Evolutionary conservation across 2,113 vertebrate species (phyloP), one percentile per base, ranked within the genome.

Genomic region (Zootoca vivipara): DNA sequence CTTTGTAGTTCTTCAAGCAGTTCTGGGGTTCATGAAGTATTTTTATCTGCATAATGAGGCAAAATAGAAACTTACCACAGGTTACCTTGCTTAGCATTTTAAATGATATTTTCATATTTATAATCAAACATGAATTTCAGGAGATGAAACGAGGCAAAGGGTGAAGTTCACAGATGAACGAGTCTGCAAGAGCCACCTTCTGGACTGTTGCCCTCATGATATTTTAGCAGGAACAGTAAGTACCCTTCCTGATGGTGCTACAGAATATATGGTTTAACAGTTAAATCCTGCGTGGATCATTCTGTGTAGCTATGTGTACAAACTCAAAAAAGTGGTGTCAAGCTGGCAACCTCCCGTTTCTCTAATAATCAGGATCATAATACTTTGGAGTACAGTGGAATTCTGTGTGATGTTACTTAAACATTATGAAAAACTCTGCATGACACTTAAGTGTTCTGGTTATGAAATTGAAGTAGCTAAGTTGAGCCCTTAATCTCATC

Each of bases 161-260:
- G 98, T 99, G 95, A 99, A 99, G 97, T 99, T 98, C 92, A 98
- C 98, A 62, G 99, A 99, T 18, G 99, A 99, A 85, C 97, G 99
- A 38, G 99, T 99, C 96, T 99, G 99, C 98, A 99, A 99, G 98
- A 99, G 99, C 95, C 99, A 99, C 93, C 99, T 99, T 9, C 98
- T 99, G 95, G 98, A 99, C 96, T 99, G 99, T 98, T 99, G 99
- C 95, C 99, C 99, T 13, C 98, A 99, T 83, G 99, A 99, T 96
- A 99, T 99, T 94, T 97, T 99, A 90, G 99, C 99, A 64, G 99
- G 99, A 97, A 99, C 99, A 85, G 99, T 99, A 96, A 97, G 98
- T 97, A 2, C 70, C 24, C 33, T 77, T 15, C 18, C 70, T 35
- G 70, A 72, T 15, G 72, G 72, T 73, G 7, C 18, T 72, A 72